These are phyloP conservation scores for Coreius guichenoti DNA, from an alignment of 2,797 vertebrate species.

Conservation along the genomic window DNA sequence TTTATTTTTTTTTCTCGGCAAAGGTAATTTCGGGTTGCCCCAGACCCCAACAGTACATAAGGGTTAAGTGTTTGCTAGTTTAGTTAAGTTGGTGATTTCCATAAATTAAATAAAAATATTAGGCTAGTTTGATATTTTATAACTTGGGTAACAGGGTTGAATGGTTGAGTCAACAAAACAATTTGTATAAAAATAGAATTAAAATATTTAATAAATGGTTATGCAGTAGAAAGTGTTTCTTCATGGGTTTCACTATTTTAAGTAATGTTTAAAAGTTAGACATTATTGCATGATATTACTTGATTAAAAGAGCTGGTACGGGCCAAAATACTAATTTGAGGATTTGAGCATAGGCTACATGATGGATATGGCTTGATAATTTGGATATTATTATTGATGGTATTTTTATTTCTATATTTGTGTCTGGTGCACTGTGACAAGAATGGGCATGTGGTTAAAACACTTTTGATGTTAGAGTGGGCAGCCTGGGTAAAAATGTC, in stretches of 20 bases:
- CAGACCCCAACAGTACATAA: neutral
- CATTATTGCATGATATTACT: neutral
- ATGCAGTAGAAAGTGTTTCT: neutral
- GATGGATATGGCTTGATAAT: neutral
- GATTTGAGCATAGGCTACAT: neutral
- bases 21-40: no score
- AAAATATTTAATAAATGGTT: neutral
- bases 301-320: neutral
- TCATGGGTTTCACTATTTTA: neutral
- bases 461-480: constrained; percentile 29
- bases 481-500: constrained; percentile 29
- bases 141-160: neutral
- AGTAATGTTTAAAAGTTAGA: neutral
- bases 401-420: neutral
- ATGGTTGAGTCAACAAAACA: neutral
- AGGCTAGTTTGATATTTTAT: neutral
- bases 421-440: constrained; percentile 22
- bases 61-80: neutral
- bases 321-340: neutral
- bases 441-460: constrained; percentile 20
- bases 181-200: neutral
- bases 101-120: neutral
- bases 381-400: neutral
- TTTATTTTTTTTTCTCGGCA: neutral
- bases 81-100: neutral